Conservation (phyloP, 2,113 vertebrate genomes). For the Oreochromis niloticus region DNA sequence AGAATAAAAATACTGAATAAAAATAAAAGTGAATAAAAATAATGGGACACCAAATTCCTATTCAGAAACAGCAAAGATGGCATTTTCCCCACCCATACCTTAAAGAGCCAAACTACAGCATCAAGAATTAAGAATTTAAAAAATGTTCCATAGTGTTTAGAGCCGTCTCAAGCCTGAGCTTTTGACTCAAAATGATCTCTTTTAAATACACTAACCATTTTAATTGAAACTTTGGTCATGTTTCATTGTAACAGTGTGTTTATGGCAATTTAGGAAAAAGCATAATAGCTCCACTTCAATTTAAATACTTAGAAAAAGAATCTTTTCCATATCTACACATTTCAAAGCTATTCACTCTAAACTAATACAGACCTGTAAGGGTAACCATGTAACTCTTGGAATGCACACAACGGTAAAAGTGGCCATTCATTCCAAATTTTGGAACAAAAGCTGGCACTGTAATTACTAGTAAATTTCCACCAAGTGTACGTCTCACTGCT, state of each 20-base stretch:
- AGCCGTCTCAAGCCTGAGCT: neutral
- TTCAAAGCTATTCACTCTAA: neutral
- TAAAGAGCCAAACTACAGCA: neutral
- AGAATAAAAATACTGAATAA: neutral
- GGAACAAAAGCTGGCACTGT: neutral
- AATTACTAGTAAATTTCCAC: neutral
- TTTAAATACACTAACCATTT: neutral
- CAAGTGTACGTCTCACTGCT: neutral
- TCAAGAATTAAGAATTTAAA: neutral
- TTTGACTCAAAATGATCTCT: neutral
- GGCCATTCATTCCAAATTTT: neutral
- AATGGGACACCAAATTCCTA: neutral
- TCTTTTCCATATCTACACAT: neutral
- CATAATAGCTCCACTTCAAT: neutral
- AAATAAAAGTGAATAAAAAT: neutral
- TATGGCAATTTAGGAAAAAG: neutral
- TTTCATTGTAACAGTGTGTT: neutral
- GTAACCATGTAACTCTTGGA: neutral
- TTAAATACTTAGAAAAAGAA: neutral
- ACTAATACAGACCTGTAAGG: neutral
- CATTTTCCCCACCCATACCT: neutral
- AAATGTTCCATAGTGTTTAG: neutral
- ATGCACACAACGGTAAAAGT: neutral
- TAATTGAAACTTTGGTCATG: neutral
- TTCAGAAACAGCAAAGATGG: neutral